Conservation (phyloP, 2,888 invertebrate genomes). For the Hesperia comma region DNA sequence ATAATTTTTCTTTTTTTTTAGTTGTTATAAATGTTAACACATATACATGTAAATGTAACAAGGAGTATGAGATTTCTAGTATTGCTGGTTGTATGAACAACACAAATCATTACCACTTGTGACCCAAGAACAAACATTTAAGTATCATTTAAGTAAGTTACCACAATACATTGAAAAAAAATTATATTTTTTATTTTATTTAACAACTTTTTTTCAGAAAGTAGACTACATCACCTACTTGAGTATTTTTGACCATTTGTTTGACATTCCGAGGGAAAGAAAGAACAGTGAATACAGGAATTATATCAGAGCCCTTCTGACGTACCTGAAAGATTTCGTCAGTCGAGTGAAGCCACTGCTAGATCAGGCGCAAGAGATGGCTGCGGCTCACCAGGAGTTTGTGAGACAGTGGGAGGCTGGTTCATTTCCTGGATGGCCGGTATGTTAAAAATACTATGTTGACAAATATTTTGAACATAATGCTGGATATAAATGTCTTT, state of each 20-base stretch:
- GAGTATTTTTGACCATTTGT: constrained; percentile 96
- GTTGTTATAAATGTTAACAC: too few species aligned
- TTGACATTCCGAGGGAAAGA: constrained; percentile 95
- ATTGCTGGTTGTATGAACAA: too few species aligned
- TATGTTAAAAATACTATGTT: constrained; percentile 50
- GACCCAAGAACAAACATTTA: neutral
- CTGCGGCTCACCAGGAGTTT: constrained; percentile 91
- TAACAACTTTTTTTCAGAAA: constrained; percentile 79
- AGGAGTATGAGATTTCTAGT: too few species aligned
- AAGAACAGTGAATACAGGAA: constrained; percentile 94
- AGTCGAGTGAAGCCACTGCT: constrained; percentile 93
- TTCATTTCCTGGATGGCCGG: constrained; percentile 97
- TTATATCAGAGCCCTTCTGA: constrained; percentile 92
- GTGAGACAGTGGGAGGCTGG: constrained; percentile 94
- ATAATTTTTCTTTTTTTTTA: constrained; percentile 41
- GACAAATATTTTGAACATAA: too few species aligned
- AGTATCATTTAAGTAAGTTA: too few species aligned
- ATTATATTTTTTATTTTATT: too few species aligned
- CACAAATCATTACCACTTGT: too few species aligned
- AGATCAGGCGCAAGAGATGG: constrained; percentile 91
- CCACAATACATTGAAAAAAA: too few species aligned
- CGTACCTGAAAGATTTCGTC: constrained; percentile 93
- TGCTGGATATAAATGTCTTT: too few species aligned
- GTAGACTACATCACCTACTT: constrained; percentile 98
- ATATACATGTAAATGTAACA: too few species aligned